These are phyloP conservation scores for Leucoraja ocellata DNA, from an alignment of 2,797 vertebrate species.

Conservation along the genomic window DNA sequence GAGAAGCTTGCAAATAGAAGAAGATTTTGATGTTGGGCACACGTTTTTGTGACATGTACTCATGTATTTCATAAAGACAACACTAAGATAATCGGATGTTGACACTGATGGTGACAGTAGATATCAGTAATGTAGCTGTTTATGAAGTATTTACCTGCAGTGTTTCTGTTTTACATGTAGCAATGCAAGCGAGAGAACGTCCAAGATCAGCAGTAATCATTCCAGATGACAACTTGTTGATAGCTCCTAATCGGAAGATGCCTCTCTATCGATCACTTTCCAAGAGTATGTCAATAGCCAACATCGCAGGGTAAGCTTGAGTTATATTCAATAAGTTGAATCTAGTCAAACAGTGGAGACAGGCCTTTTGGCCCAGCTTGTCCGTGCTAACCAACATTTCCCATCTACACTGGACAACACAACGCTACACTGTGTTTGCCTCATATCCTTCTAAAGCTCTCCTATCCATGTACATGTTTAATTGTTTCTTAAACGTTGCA, in stretches of 20 bases:
- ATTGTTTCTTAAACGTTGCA: too few relatives aligned
- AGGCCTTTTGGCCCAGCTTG: too few relatives aligned
- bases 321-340: not conserved
- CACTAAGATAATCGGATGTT: not conserved
- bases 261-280: conserved; percentile 75
- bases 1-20: not conserved
- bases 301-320: conserved; percentile 81
- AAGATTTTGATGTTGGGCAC: not conserved
- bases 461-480: too few relatives aligned
- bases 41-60: not conserved
- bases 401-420: too few relatives aligned
- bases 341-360: too few relatives aligned
- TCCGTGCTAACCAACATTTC: too few relatives aligned
- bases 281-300: conserved; percentile 94
- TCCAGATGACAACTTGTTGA: conserved; percentile 65
- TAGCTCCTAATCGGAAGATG: conserved; percentile 65
- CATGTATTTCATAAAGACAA: not conserved
- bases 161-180: conserved; percentile 50
- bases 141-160: not conserved
- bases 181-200: conserved; percentile 74
- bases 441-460: too few relatives aligned
- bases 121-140: not conserved
- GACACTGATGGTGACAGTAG: not conserved
- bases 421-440: too few relatives aligned
- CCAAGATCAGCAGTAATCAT: conserved; percentile 81